phyloP scores from a whole-genome alignment of 1,140 invertebrate genomes.

The Drosophila sucinea region DNA sequence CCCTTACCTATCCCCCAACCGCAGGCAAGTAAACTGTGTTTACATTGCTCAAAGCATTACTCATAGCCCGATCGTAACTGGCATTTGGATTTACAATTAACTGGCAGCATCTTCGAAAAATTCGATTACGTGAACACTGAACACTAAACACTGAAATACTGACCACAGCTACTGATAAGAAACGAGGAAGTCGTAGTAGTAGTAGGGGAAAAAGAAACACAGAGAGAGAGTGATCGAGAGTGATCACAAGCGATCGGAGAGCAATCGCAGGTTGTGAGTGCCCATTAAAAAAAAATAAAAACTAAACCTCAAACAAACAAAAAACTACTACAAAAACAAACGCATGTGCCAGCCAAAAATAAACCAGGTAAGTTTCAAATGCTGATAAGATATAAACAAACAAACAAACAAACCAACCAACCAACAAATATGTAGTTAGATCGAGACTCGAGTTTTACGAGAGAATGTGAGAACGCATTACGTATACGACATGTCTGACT shows the following conservation, averaged over 20 bases:
- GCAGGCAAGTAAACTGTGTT: slow-evolving; percentile 54
- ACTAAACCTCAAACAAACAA: slow-evolving; percentile 10
- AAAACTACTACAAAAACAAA: slow-evolving; percentile 18
- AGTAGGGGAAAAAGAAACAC: slow-evolving; percentile 8
- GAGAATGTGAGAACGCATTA: not conserved
- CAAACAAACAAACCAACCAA: not conserved
- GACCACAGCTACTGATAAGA: slow-evolving; percentile 3
- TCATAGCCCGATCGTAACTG: slow-evolving; percentile 30
- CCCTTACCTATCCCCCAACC: slow-evolving; percentile 15
- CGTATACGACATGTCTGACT: slow-evolving; percentile 6
- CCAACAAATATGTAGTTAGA: not conserved
- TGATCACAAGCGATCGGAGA: not conserved
- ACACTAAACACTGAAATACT: slow-evolving; percentile 45
- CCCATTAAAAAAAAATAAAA: slow-evolving; percentile 18
- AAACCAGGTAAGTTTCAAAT: slow-evolving; percentile 34
- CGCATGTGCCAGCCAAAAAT: slow-evolving; percentile 37
- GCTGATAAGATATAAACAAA: slow-evolving; percentile 40
- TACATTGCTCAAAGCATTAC: slow-evolving; percentile 60
- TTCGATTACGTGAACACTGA: slow-evolving; percentile 55
- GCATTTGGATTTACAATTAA: slow-evolving; percentile 2
- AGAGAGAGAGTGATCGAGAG: not conserved
- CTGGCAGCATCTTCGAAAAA: slow-evolving; percentile 15
- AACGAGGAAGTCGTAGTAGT: not conserved
- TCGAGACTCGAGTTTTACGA: not conserved
- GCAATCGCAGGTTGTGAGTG: not conserved